Base-by-base conservation (phyloP, 2,888 invertebrate species). In the Cephus pulcher region DNA sequence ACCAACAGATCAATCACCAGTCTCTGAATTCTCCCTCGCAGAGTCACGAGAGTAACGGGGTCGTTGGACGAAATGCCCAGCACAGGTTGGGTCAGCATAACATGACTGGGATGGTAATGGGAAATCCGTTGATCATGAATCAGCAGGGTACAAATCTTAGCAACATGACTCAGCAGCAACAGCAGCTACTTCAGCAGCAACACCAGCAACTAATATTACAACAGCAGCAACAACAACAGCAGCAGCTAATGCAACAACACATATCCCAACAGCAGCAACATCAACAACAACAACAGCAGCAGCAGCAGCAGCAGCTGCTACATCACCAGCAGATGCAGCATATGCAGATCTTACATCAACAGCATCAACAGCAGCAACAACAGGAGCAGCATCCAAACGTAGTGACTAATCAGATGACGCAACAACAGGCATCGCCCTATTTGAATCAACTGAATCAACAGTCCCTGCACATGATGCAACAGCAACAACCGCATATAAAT, bases 51-150 rank as follows among this genome's bases (percentile, higher is more conserved):
- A 75, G 56, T 56, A 87, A 85, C 79, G 81, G 83, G 79, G 86
- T 86, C 76, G 83, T 82, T 73, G 80, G 85, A 35, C 85, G 88
- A 74, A 88, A 86, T 82, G 84, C 88, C 75, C 91, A 90, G 80
- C 88, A 89, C 79, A 89, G 89, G 82, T 79, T 90, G 83, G 85
- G 86, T 83, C 85, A 88, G 79, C 90, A 90, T 69, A 88, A 88
- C 79, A 89, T 90, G 89, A 80, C 88, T 30, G 86, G 88, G 77
- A 89, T 90, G 88, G 75, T 91, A 78, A 90, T 91, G 90, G 86
- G 89, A 68, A 90, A 90, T 83, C 87, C 89, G 74, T 80, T 90
- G 86, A 87, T 91, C 35, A 88, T 89, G 88, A 90, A 90, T 86
- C 90, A 91, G 81, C 89, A 88, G 78, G 80, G 83, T 56, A 78